Percentiles rank a stretch among this genome's conserved stretches.
phyloP scores from a whole-genome alignment of 2,888 invertebrate species.

The Lithophane ornitopus region DNA sequence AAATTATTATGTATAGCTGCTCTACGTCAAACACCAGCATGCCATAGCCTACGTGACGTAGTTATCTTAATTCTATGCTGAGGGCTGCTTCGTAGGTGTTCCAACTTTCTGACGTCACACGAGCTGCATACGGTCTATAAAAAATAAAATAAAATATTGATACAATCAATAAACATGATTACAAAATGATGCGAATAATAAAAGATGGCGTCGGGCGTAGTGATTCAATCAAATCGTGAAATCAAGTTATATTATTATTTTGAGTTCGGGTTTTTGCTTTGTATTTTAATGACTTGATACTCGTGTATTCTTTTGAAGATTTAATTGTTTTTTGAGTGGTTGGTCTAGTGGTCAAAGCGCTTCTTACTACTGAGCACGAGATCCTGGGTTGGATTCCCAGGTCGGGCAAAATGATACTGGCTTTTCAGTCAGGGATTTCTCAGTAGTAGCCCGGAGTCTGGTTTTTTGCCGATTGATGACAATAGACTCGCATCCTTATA shows the following conservation, averaged over 20 bases:
- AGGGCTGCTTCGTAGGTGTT: constrained; percentile 13
- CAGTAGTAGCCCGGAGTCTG: not conserved
- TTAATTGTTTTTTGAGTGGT: not conserved
- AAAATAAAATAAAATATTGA: not conserved
- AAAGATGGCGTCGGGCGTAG: constrained; percentile 10
- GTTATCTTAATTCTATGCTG: constrained; percentile 12
- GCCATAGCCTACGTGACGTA: constrained; percentile 36
- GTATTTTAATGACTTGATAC: not conserved
- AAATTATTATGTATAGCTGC: not conserved
- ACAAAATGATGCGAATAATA: constrained; percentile 17
- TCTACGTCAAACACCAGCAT: constrained; percentile 36
- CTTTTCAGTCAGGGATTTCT: not conserved
- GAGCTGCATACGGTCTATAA: not conserved
- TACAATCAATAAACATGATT: constrained; percentile 11
- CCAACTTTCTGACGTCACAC: constrained; percentile 42
- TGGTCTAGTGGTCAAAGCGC: too few species aligned
- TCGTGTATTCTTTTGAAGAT: not conserved
- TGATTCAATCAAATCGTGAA: constrained; percentile 6
- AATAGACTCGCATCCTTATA: not conserved
- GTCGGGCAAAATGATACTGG: too few species aligned
- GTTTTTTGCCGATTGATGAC: too few species aligned
- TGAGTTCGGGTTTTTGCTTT: constrained; percentile 9
- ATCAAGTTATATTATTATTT: constrained; percentile 29
- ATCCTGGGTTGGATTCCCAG: not conserved
- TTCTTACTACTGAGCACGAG: not conserved